phyloP scores from a whole-genome alignment of 2,797 vertebrate species.

The Avahi laniger region DNA sequence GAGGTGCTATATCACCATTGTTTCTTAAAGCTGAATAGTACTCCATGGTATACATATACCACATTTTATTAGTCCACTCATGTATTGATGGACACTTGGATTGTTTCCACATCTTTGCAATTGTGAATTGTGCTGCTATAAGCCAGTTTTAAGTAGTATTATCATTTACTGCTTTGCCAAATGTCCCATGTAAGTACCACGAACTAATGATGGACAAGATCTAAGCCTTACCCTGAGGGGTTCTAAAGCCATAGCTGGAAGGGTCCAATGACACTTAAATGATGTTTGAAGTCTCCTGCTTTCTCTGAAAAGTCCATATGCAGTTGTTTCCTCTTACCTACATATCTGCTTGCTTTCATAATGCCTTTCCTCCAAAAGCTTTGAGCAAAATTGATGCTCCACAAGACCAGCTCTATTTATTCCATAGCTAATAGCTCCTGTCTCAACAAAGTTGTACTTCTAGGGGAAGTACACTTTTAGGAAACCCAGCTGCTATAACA shows the following conservation, averaged over 20 bases:
- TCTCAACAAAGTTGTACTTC: too few species aligned
- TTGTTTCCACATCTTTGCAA: too few species aligned
- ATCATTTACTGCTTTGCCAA: neutral
- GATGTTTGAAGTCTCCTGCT: neutral
- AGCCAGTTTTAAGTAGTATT: neutral
- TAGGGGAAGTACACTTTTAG: too few species aligned
- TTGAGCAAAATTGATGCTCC: neutral
- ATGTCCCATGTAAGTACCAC: neutral
- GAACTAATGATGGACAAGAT: neutral
- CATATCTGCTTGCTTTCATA: neutral
- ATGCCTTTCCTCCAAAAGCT: neutral
- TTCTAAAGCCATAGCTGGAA: neutral
- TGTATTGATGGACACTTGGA: too few species aligned
- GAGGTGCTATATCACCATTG: too few species aligned
- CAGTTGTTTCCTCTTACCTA: neutral
- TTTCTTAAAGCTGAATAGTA: too few species aligned
- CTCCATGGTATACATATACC: too few species aligned
- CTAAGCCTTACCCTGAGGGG: neutral
- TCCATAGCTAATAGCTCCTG: neutral
- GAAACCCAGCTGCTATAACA: neutral
- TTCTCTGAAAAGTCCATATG: neutral
- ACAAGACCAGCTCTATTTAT: neutral
- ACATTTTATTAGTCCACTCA: too few species aligned
- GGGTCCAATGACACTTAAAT: accelerated
- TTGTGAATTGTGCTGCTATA: too few species aligned